phyloP scores from a whole-genome alignment of 2,888 invertebrate species.

The Heliothis peltigera region DNA sequence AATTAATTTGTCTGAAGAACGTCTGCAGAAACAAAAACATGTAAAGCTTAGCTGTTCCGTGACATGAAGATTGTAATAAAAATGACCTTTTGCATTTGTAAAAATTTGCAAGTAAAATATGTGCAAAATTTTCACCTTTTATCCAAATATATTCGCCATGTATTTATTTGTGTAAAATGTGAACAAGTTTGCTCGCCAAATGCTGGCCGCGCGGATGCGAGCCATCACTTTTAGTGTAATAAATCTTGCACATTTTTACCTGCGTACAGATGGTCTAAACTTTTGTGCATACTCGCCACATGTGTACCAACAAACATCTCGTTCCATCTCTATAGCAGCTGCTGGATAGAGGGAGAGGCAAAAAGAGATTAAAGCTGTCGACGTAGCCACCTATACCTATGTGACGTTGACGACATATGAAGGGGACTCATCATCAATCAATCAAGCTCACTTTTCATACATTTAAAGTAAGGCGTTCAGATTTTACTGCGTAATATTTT shows the following conservation, averaged over 20 bases:
- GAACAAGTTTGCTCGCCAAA: constrained; percentile 23
- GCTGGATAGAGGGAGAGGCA: not conserved
- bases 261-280: constrained; percentile 1
- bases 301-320: not conserved
- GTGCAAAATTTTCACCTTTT: constrained; percentile 1
- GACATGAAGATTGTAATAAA: not conserved
- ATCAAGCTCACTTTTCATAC: not conserved
- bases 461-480: not conserved
- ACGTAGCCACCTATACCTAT: not conserved
- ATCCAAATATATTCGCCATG: constrained; percentile 16
- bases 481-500: no score
- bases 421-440: not conserved
- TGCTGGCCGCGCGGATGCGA: constrained; percentile 24
- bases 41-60: no score
- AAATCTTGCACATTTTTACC: constrained; percentile 26
- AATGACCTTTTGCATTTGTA: not conserved
- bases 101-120: constrained; percentile 18
- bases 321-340: not conserved
- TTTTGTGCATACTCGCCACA: not conserved
- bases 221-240: constrained; percentile 16
- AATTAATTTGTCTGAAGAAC: no score
- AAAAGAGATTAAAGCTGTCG: not conserved
- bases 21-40: no score
- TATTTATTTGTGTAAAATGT: constrained; percentile 27
- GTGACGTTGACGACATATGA: not conserved